Evolutionary conservation across 2,113 vertebrate genomes (phyloP).

Genomic region (Hypomesus transpacificus): DNA sequence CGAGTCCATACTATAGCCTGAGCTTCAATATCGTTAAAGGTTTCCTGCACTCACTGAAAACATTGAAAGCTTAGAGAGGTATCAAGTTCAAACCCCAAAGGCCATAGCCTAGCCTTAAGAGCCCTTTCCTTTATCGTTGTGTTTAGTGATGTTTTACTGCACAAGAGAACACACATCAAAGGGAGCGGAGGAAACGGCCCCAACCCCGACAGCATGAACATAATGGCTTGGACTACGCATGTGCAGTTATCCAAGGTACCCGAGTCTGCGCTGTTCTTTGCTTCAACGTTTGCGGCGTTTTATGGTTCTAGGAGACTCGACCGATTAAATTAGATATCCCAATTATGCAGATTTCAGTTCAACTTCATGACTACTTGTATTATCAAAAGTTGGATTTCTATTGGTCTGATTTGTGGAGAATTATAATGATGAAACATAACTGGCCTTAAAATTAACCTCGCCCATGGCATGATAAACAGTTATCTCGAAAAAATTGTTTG

Average conservation of each 20-base stretch:
- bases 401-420: too few relatives aligned
- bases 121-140: conserved; percentile 19
- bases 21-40: conserved; percentile 3
- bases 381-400: too few relatives aligned
- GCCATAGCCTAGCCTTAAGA: conserved; percentile 19
- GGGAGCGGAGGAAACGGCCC: conserved; percentile 1
- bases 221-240: background rate
- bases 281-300: too few relatives aligned
- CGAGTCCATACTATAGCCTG: background rate
- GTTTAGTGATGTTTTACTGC: conserved; percentile 26
- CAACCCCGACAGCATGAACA: conserved; percentile 28
- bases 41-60: background rate
- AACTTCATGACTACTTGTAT: too few relatives aligned
- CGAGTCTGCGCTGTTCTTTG: too few relatives aligned
- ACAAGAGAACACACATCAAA: conserved; percentile 33
- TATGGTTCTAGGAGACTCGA: too few relatives aligned
- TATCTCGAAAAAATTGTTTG: too few relatives aligned
- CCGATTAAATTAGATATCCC: too few relatives aligned
- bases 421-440: too few relatives aligned
- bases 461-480: too few relatives aligned
- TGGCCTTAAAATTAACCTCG: too few relatives aligned
- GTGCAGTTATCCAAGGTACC: conserved; percentile 3
- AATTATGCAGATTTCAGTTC: too few relatives aligned
- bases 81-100: conserved; percentile 11
- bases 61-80: background rate